Evolutionary conservation across 1,140 invertebrate genomes (phyloP).

Genomic region (Drosophila saltans): DNA sequence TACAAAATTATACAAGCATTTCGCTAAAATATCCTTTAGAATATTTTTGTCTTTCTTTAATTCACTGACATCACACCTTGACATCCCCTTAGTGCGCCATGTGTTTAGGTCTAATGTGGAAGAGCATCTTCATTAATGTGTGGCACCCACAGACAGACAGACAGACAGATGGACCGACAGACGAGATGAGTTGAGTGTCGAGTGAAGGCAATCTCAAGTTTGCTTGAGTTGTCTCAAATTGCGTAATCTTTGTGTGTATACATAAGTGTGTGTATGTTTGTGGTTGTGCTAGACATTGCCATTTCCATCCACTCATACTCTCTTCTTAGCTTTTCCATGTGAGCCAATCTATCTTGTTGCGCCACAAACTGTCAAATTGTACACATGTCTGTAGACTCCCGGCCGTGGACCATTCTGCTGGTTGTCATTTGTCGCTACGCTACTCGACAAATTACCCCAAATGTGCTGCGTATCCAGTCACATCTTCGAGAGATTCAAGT

Average conservation of each 20-base stretch:
- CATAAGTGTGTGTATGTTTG: conserved; percentile 37
- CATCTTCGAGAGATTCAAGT: conserved; percentile 71
- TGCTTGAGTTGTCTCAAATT: conserved; percentile 74
- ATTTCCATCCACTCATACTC: conserved; percentile 34
- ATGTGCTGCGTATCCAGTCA: conserved; percentile 52
- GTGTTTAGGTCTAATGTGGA: conserved; percentile 13
- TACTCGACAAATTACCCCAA: conserved; percentile 73
- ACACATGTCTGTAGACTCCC: conserved; percentile 52
- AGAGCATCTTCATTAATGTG: conserved; percentile 53
- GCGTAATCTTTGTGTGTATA: conserved; percentile 43
- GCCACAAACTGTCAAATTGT: conserved; percentile 71
- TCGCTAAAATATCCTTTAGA: not conserved
- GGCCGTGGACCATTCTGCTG: conserved; percentile 28
- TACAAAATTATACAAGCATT: too few species aligned
- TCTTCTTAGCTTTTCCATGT: conserved; percentile 20
- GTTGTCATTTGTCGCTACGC: conserved; percentile 64
- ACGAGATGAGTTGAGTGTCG: conserved; percentile 1
- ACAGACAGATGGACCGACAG: conserved; percentile 8
- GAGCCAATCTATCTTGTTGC: conserved; percentile 73
- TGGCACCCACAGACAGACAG: conserved; percentile 33
- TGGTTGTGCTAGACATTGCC: conserved; percentile 35
- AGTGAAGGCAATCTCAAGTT: conserved; percentile 43
- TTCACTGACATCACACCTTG: conserved; percentile 38
- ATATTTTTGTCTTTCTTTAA: not conserved
- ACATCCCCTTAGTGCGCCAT: conserved; percentile 29